Evolutionary conservation across 2,888 invertebrate species (phyloP), one percentile per base, ranked within the genome.

Genomic region (Cordylochernes scorpioides): DNA sequence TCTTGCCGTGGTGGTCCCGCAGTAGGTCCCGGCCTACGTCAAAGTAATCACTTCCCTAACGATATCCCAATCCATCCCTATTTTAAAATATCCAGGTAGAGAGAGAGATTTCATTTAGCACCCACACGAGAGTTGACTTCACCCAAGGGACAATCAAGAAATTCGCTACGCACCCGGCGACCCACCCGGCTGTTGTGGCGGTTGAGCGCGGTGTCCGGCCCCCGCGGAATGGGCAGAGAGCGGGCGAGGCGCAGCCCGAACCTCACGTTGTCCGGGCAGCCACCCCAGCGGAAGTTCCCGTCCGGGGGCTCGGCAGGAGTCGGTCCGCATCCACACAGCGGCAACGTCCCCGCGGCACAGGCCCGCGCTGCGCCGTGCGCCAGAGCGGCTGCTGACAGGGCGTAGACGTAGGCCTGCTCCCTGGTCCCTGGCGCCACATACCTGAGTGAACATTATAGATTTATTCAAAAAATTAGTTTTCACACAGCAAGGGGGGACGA

Each of bases 131-230:
- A n/a, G n/a, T n/a, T n/a, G n/a, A n/a, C n/a, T n/a, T n/a, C n/a
- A n/a, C n/a, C n/a, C n/a, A n/a, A n/a, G n/a, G n/a, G n/a, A n/a
- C n/a, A n/a, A n/a, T n/a, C n/a, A n/a, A n/a, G n/a, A n/a, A n/a
- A n/a, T n/a, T n/a, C n/a, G n/a, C n/a, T n/a, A n/a, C n/a, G n/a
- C 60, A 88, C 88, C 65, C 71, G 66, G 65, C 88, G 61, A 40
- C 88, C 88, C 13, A 84, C 88, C 58, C 86, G 82, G 55, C 88
- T 86, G 58, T 91, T 91, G 58, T 88, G 88, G 40, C 88, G 60
- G 60, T 88, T 88, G 42, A 73, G 67, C 34, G 65, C 60, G n/a
- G 70, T 65, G 50, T 80, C 78, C n/a, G n/a, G n/a, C n/a, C n/a
- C n/a, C n/a, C n/a, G n/a, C n/a, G n/a, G n/a, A n/a, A n/a, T n/a